phyloP scores from a whole-genome alignment of 2,113 vertebrate species.

The Upupa epops region DNA sequence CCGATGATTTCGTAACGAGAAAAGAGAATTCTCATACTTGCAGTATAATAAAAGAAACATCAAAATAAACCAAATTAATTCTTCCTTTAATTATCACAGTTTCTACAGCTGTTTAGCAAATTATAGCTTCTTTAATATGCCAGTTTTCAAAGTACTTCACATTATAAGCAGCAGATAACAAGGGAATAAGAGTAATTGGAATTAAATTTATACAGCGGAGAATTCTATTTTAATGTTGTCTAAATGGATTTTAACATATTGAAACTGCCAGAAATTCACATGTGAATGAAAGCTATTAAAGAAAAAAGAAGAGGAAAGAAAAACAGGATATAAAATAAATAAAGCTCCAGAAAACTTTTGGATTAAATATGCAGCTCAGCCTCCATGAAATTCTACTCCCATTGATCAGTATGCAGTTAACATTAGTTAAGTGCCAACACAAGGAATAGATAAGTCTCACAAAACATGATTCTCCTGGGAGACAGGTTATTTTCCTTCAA shows the following conservation, averaged over 20 bases:
- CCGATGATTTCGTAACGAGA: not conserved
- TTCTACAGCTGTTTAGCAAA: slow-evolving; percentile 69
- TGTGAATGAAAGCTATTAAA: slow-evolving; percentile 46
- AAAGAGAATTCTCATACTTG: slow-evolving; percentile 17
- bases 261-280: slow-evolving; percentile 64
- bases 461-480: not conserved
- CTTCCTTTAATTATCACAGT: slow-evolving; percentile 63
- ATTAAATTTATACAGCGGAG: slow-evolving; percentile 70
- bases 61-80: slow-evolving; percentile 69
- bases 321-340: slow-evolving; percentile 30
- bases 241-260: slow-evolving; percentile 74
- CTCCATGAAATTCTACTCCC: not conserved
- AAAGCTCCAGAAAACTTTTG: slow-evolving; percentile 3
- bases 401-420: not conserved
- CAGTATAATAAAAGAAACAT: slow-evolving; percentile 47
- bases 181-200: slow-evolving; percentile 70
- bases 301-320: not conserved
- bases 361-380: not conserved
- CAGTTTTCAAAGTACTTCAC: slow-evolving; percentile 60
- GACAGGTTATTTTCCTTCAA: slow-evolving; percentile 25
- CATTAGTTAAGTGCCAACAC: not conserved
- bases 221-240: slow-evolving; percentile 69
- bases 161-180: slow-evolving; percentile 65
- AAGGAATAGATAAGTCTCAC: not conserved
- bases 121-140: slow-evolving; percentile 68